Conservation (phyloP, 2,113 vertebrate species). For the Alligator mississippiensis region DNA sequence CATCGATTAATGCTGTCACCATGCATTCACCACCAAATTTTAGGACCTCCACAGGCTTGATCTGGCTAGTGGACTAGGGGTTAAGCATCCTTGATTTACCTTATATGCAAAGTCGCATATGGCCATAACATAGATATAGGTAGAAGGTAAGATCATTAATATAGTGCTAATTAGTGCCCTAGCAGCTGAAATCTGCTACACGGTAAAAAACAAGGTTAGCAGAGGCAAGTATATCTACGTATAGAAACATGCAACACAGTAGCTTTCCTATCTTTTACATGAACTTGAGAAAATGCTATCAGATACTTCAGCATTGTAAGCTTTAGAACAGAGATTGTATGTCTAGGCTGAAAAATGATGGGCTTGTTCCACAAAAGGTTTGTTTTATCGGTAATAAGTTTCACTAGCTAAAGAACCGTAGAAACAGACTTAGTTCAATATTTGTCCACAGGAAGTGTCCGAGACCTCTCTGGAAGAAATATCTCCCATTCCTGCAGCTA, state of each 20-base stretch:
- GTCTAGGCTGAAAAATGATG: not conserved
- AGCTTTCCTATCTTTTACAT: not conserved
- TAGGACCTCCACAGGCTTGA: too few relatives aligned
- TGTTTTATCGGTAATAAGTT: not conserved
- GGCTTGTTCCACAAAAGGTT: not conserved
- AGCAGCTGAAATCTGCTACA: too few relatives aligned
- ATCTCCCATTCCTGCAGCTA: not conserved
- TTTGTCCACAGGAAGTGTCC: not conserved
- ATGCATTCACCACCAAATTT: too few relatives aligned
- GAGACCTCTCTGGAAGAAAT: not conserved
- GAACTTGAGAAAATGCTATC: not conserved
- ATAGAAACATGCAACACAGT: not conserved
- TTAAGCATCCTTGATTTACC: too few relatives aligned
- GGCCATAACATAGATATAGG: too few relatives aligned
- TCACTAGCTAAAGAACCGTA: not conserved
- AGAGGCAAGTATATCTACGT: not conserved
- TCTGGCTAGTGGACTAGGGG: too few relatives aligned
- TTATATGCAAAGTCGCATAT: too few relatives aligned
- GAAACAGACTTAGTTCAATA: not conserved
- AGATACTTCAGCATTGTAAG: not conserved
- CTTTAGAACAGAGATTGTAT: not conserved
- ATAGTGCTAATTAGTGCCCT: too few relatives aligned
- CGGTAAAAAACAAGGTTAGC: too few relatives aligned
- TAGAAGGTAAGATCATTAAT: too few relatives aligned
- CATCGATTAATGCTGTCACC: too few relatives aligned